Base-by-base conservation (phyloP, 35 echinoderm and acorn worm genomes). In the Apostichopus parvimensis region DNA sequence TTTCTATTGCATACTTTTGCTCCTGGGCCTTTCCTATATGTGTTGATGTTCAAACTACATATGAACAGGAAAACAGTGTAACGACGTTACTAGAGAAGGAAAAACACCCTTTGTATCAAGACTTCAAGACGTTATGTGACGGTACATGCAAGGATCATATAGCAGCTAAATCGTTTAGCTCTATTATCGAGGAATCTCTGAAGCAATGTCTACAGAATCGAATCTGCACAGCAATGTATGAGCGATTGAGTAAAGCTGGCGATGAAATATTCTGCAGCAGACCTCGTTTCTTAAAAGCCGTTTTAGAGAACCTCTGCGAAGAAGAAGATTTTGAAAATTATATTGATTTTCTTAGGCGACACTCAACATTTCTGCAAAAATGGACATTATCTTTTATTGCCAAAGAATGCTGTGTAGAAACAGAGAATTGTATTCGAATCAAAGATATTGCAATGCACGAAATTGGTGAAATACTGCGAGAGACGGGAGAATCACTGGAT, bases 1-100 rank as follows among this genome's bases (percentile, higher is more conserved):
- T 88, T 72, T 7, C 15, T 2, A 45, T 88, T 26, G 86, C 86
- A n/a, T 62, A 88, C 72, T 60, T 88, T 24, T 88, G 86, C 64
- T 88, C 86, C 12, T 88, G 86, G 86, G 86, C 62, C n/a, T 28
- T 88, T 5, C 86, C 86, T 5, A 73, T 88, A 34, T 88, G 86
- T n/a, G 8, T 88, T 45, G 86, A 65, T 54, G 13, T 88, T 23
- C 21, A 62, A n/a, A 20, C 45, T 8, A 72, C 86, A 65, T 88
- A 22, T 72, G 61, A 88, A 72, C 5, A 25, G 10, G 64, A 88
- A 28, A 88, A 52, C 20, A 88, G 86, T 88, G 64, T 88, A n/a
- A 60, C 70, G 18, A 62, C 86, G 6, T 62, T 65, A n/a, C 62
- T 88, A 54, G 86, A 88, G 4, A 71, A 11, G 18, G 86, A 88